Conservation (phyloP, 2,888 invertebrate genomes). For the Troglohyphantes excavatus region DNA sequence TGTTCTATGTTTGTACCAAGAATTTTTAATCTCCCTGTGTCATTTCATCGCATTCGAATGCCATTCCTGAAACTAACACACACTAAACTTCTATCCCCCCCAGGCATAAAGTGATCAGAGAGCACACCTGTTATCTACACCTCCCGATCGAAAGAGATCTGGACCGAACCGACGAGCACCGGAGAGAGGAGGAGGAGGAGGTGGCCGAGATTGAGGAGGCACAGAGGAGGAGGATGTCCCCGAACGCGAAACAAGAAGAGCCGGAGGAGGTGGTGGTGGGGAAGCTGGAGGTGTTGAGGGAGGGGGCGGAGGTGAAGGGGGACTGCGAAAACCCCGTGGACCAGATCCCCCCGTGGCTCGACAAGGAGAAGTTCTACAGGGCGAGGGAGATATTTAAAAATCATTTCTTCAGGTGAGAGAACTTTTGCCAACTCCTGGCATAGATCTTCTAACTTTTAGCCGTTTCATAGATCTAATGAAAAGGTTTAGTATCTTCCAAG, state of each 20-base stretch:
- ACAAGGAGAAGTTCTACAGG: slow-evolving; percentile 77
- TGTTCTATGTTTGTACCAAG: no score
- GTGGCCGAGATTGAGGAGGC: no score
- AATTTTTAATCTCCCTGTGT: no score
- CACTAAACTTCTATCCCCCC: neutral
- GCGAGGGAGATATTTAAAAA: slow-evolving; percentile 76
- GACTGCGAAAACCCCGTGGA: slow-evolving; percentile 65
- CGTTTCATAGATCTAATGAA: no score
- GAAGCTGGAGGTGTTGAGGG: slow-evolving; percentile 59
- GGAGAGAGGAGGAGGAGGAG: neutral
- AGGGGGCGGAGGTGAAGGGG: slow-evolving; percentile 67
- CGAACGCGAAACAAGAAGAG: slow-evolving; percentile 72
- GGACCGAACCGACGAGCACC: slow-evolving; percentile 14
- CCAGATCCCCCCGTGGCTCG: slow-evolving; percentile 77
- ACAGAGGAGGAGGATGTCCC: slow-evolving; percentile 51
- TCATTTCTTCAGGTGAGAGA: slow-evolving; percentile 78
- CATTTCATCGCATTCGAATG: no score
- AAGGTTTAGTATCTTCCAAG: no score
- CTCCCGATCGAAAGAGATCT: slow-evolving; percentile 23
- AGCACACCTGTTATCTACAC: slow-evolving; percentile 16
- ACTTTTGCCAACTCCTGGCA: no score
- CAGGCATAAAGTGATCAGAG: slow-evolving; percentile 39
- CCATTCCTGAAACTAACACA: no score
- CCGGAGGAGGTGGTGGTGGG: slow-evolving; percentile 53
- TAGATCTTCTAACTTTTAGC: no score